Evolutionary conservation across 1,140 invertebrate species (phyloP), one percentile per base, ranked within the genome.

Genomic region (Tachypleus tridentatus): DNA sequence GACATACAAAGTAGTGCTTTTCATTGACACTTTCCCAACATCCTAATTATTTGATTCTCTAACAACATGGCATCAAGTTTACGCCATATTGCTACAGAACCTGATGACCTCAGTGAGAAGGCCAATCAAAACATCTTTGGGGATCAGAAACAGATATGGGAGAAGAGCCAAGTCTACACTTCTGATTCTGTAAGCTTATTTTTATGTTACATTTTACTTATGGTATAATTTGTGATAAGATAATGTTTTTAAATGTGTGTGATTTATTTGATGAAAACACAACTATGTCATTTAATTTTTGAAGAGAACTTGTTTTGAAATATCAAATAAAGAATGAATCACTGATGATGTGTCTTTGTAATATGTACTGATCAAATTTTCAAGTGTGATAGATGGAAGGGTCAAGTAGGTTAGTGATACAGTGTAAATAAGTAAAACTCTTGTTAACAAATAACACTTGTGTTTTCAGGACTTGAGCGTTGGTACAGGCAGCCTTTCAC

Each of bases 401-500:
- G 29, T 29, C 29, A 29, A 29, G 29, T 29, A 29, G 29, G 29
- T 29, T 29, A 29, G 29, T 29, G 29, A 2, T 29, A 29, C 2
- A 29, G 29, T 29, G 29, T 29, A 29, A 29, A 29, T 29, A 29
- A 29, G 29, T 29, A 29, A 29, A 29, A 29, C 0, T 29, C 29
- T 29, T 29, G 29, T 29, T 29, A 29, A 29, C 29, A 29, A 11
- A 57, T 60, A 5, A 29, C 11, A 51, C 57, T 61, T 29, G 5
- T 64, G 50, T 49, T 71, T 63, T 47, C 58, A 76, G 49, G 83
- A 84, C 73, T 80, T 81, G 69, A 83, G 82, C 62, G 78, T 78
- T 0, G 83, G 84, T 73, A 84, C 82, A 3, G 82, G 82, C 58
- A 84, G 82, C 69, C 75, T 84, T 70, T 80, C 78, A 69, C 78